Evolutionary conservation across 2,797 vertebrate species (phyloP), one percentile per base, ranked within the genome.

Genomic region (Characodon lateralis): DNA sequence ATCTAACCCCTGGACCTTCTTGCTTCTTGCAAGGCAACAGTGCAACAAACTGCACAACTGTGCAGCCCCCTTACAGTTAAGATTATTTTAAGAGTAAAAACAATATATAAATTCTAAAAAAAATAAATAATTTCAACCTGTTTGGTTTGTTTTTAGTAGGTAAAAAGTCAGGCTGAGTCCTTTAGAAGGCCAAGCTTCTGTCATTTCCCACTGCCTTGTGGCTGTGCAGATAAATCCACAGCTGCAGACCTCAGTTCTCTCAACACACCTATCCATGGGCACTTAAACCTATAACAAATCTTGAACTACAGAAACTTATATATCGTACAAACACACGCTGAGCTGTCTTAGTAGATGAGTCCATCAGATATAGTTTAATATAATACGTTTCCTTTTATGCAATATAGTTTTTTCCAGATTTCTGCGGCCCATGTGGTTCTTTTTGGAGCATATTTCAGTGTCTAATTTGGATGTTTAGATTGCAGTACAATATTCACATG

Each of bases 231-330:
- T 90, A 90, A 82, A 46, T 51, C 76, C 76, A 82, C 63, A 31
- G 82, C 83, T 87, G 88, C 85, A 81, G 90, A 87, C 82, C 86
- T 63, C 53, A 76, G 78, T 77, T 85, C 71, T 80, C 88, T 85
- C 81, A 91, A 93, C 88, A 91, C 20, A 71, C 51, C 83, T 87
- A 89, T 93, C 88, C 86, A 73, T 78, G 73, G 73, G 81, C 91
- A 80, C 82, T 74, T 16, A 90, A 87, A 88, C 78, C 83, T 59
- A 20, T 53, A 63, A 46, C 69, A 88, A 55, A 51, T 63, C 35
- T 46, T 48, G 16, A 72, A 50, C 73, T 50, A 73, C 50, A 69
- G 13, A 77, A 41, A 63, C 59, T 20, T 18, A 73, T 39, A 72
- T 69, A n/a, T 24, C 35, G 50, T 14, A 20, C 35, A 73, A 71